Percentiles rank a stretch among this genome's conserved stretches.
phyloP scores from a whole-genome alignment of 2,113 vertebrate species.

The Saccopteryx bilineata region DNA sequence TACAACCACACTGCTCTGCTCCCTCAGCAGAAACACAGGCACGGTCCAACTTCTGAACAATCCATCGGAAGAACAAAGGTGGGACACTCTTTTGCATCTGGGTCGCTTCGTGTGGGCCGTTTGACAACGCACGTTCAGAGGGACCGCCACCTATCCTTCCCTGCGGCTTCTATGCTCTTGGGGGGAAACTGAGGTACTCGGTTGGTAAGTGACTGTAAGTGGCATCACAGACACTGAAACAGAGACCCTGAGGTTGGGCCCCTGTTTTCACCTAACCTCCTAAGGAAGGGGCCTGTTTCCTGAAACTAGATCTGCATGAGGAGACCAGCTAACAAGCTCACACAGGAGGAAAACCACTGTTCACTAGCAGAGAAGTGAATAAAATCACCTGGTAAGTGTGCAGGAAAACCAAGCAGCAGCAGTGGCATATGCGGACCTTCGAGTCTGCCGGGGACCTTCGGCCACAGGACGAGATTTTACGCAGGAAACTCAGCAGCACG shows the following conservation, averaged over 20 bases:
- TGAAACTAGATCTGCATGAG: neutral
- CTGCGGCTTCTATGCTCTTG: neutral
- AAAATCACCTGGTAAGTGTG: rapidly evolving
- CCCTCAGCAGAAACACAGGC: neutral
- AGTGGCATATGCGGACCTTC: too few relatives aligned
- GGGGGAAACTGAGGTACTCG: neutral
- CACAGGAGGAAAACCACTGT: rapidly evolving
- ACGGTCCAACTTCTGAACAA: neutral
- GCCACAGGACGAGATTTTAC: neutral
- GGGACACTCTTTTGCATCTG: neutral
- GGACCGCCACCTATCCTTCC: neutral
- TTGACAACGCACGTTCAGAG: neutral
- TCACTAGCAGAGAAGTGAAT: neutral
- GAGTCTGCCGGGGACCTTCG: neutral
- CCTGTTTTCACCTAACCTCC: neutral
- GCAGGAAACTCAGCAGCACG: neutral
- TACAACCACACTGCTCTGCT: neutral
- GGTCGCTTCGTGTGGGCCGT: neutral
- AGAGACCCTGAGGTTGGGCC: neutral
- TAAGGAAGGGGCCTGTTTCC: neutral
- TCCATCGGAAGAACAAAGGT: neutral
- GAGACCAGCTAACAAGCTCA: neutral
- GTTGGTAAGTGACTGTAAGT: neutral
- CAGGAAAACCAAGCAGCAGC: rapidly evolving
- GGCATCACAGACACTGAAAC: neutral